Conservation (phyloP, 2,113 vertebrate genomes). For the Fulmarus glacialis region DNA sequence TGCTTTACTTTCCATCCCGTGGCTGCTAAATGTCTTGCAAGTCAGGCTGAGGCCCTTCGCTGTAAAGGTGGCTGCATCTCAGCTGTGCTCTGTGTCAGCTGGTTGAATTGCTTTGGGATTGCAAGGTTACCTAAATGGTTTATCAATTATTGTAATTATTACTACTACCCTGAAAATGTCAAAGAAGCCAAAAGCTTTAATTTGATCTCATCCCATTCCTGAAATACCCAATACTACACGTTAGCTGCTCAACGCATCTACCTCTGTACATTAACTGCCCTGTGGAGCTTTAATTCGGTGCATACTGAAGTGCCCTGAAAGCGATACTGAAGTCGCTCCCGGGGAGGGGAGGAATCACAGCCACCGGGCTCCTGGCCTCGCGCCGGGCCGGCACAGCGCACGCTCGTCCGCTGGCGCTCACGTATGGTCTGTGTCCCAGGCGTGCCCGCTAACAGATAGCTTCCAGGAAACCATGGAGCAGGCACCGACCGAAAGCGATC, state of each 20-base stretch:
- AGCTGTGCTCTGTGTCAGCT: neutral
- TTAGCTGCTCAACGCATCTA: neutral
- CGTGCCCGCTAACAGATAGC: neutral
- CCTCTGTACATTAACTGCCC: neutral
- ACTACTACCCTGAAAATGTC: neutral
- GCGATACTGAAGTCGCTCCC: neutral
- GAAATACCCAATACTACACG: fast-evolving
- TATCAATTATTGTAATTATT: neutral
- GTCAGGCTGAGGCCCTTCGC: neutral
- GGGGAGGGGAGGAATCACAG: neutral
- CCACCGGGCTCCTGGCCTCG: neutral
- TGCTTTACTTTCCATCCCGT: neutral
- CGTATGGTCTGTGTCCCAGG: fast-evolving
- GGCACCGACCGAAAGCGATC: neutral
- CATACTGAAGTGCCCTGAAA: neutral
- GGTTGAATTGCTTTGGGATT: neutral
- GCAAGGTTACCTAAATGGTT: neutral
- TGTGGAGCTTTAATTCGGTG: neutral
- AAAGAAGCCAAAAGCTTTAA: neutral
- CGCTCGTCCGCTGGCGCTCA: fast-evolving
- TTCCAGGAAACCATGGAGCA: neutral
- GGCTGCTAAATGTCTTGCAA: neutral
- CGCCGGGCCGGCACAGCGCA: fast-evolving
- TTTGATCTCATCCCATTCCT: neutral
- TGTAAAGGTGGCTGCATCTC: neutral